Evolutionary conservation across 2,888 invertebrate species (phyloP).

Genomic region (Drosophila leonis): DNA sequence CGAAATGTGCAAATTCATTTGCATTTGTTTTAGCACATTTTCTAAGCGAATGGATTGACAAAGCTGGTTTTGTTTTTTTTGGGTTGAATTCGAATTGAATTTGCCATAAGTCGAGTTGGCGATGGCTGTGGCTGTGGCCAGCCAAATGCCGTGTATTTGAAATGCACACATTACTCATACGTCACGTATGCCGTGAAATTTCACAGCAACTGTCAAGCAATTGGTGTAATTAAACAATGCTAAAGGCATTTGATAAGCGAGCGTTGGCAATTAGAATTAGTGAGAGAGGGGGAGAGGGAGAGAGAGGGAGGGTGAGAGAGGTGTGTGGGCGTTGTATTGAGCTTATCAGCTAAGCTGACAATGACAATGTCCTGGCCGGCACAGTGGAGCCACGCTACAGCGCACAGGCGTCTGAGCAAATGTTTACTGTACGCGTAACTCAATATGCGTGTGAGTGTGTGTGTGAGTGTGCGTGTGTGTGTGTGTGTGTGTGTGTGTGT

Average conservation of each 20-base stretch:
- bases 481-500: slow-evolving; percentile 17
- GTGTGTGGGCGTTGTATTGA: slow-evolving; percentile 28
- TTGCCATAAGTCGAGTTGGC: slow-evolving; percentile 28
- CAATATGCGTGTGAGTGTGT: slow-evolving; percentile 60
- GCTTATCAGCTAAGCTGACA: slow-evolving; percentile 60
- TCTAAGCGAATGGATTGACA: slow-evolving; percentile 59
- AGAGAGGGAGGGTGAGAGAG: slow-evolving; percentile 24
- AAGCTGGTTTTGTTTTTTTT: slow-evolving; percentile 3
- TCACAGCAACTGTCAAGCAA: slow-evolving; percentile 40
- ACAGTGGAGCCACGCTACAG: slow-evolving; percentile 11
- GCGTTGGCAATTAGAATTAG: slow-evolving; percentile 68
- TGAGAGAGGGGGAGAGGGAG: slow-evolving; percentile 38
- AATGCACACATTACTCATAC: slow-evolving; percentile 58
- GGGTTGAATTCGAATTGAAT: slow-evolving; percentile 8
- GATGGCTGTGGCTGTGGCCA: not conserved
- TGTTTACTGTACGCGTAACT: slow-evolving; percentile 76
- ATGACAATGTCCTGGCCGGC: slow-evolving; percentile 29
- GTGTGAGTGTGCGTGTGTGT: slow-evolving; percentile 7
- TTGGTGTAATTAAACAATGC: slow-evolving; percentile 68
- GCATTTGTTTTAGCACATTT: slow-evolving; percentile 78
- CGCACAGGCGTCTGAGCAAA: slow-evolving; percentile 51
- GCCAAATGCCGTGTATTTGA: not conserved
- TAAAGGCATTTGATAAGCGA: slow-evolving; percentile 60
- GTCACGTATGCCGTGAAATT: slow-evolving; percentile 39
- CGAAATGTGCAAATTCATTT: slow-evolving; percentile 76